Base-by-base conservation (phyloP, 2,113 vertebrate species). In the Penelope pileata region DNA sequence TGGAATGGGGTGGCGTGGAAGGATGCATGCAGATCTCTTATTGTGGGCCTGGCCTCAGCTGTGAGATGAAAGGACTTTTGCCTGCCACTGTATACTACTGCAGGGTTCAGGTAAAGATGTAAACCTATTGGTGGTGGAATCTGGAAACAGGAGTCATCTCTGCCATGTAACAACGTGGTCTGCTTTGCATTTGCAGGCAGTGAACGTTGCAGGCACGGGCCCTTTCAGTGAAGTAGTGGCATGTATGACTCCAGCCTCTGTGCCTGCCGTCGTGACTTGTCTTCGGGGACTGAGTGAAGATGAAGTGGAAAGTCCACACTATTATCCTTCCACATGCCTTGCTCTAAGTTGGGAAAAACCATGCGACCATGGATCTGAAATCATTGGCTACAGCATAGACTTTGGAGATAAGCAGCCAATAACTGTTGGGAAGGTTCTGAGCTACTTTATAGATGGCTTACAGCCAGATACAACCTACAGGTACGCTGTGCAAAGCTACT, bases 381-480 rank as follows among this genome's bases (percentile, higher is more conserved):
- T 99, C 96, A 98, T 98, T 40, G 98, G 98, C 94, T 99, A 99
- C 97, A 98, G 99, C 97, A 98, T 99, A 77, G 99, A 99, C 97
- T 98, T 98, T 29, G 99, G 99, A 87, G 99, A 99, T 91, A 98
- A 98, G 69, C 99, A 99, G 93, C 98, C 99, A 21, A 54, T 99
- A 27, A 97, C 96, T 30, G 98, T 99, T 29, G 99, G 98, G 72
- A 98, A 98, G 40, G 96, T 98, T 97, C 98, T 97, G 85, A 98
- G 96, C 97, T 98, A 98, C 96, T 84, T 99, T 95, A 98, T 99
- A 94, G 98, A 98, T 67, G 97, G 98, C 91, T 98, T 99, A 96
- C 99, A 99, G 96, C 99, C 99, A 48, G 99, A 99, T 97, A 99
- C 99, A 97, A 99, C 98, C 96, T 99, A 99, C 98, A 99, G 99